phyloP scores from a whole-genome alignment of 2,888 invertebrate species.

The Chymomyza caudatula region DNA sequence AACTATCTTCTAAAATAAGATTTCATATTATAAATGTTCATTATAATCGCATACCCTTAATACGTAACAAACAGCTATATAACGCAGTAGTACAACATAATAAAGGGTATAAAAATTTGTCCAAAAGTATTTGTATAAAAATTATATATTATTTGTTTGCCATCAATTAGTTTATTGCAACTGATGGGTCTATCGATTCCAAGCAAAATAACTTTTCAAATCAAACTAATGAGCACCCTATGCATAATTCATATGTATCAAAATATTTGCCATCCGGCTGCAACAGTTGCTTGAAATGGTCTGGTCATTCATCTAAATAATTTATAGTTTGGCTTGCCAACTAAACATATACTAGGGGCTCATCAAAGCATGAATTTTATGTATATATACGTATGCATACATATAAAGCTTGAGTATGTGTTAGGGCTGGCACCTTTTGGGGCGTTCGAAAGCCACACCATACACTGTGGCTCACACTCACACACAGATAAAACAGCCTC shows the following conservation, averaged over 20 bases:
- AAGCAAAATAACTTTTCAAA: neutral
- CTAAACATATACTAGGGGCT: slow-evolving; percentile 4
- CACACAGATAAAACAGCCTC: neutral
- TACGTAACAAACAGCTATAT: too few relatives aligned
- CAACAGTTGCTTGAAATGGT: neutral
- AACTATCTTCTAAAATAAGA: too few relatives aligned
- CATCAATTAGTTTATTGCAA: slow-evolving; percentile 38
- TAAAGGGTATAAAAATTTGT: too few relatives aligned
- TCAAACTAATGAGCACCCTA: neutral
- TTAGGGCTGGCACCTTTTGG: slow-evolving; percentile 1
- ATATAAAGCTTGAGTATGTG: neutral
- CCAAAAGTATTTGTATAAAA: neutral
- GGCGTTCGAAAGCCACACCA: neutral
- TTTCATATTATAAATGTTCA: too few relatives aligned
- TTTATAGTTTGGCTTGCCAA: slow-evolving; percentile 7
- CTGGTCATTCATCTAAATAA: slow-evolving; percentile 13
- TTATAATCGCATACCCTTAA: too few relatives aligned
- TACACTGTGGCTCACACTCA: neutral
- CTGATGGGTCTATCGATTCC: slow-evolving; percentile 14
- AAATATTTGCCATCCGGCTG: neutral
- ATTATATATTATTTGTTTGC: slow-evolving; percentile 34
- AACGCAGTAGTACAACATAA: too few relatives aligned
- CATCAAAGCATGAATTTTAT: neutral
- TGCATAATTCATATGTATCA: neutral
- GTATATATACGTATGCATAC: neutral